Evolutionary conservation across 2,113 vertebrate species (phyloP).

Genomic region (Rutilus rutilus): DNA sequence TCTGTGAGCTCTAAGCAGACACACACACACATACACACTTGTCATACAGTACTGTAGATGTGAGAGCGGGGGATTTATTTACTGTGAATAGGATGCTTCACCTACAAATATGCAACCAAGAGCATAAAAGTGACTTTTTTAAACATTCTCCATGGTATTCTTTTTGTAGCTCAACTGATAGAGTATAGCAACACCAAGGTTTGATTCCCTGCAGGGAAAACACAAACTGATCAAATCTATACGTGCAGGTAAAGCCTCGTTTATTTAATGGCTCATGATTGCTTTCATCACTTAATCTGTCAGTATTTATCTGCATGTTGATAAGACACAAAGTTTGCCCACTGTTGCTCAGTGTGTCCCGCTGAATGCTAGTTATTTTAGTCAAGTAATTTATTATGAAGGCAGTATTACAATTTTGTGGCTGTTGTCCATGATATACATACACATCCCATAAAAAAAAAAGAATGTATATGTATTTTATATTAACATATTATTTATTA

Average conservation of each 20-base stretch:
- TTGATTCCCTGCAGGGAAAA: not conserved
- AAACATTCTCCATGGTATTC: not conserved
- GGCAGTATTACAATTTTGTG: not conserved
- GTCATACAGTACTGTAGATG: constrained; percentile 18
- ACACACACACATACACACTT: not conserved
- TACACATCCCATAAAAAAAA: no score
- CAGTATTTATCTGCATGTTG: not conserved
- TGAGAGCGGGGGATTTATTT: constrained; percentile 7
- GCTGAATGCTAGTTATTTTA: not conserved
- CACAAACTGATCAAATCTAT: not conserved
- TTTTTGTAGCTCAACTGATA: not conserved
- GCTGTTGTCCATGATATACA: not conserved
- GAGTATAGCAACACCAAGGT: not conserved
- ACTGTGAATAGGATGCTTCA: constrained; percentile 12
- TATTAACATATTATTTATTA: no score
- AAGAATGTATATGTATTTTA: no score
- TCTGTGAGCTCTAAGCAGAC: constrained; percentile 44
- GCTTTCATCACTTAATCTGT: not conserved
- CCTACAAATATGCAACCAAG: constrained; percentile 7
- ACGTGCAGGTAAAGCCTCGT: not conserved
- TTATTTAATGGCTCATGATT: not conserved
- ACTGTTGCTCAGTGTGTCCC: not conserved
- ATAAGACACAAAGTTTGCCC: not conserved
- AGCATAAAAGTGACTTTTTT: not conserved
- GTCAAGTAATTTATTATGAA: not conserved